Base-by-base conservation (phyloP, 2,797 vertebrate genomes). In the Lophius americanus region DNA sequence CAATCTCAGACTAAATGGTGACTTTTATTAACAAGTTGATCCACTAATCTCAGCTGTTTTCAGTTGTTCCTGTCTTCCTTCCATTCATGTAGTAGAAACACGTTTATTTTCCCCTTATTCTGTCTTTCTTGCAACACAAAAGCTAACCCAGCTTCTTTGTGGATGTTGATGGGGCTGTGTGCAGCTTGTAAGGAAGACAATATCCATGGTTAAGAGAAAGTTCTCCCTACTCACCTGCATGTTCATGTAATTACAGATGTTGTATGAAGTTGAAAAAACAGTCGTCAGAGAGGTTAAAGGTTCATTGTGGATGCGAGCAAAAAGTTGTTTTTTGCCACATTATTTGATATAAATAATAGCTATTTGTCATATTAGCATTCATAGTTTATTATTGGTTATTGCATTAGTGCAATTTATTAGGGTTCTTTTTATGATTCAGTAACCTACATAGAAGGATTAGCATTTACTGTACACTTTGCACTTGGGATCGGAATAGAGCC, bases 21-120 rank as follows among this genome's bases (percentile, higher is more conserved):
- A 68, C 61, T 83, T 81, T 78, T 35, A 64, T 64, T 32, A 68
- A 39, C 14, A 55, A 41, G 38, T 33, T 51, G 5, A 66, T 36
- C 23, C 14, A 9, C 8, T 36, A 10, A 49, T 53, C 41, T n/a
- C 5, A 43, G 43, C 23, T 2, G 6, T n/a, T 10, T 35, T 54
- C 41, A 39, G 11, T 48, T 60, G 47, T 44, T 7, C 14, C 5
- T 0, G 0, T 3, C 5, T 33, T 53, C 7, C 7, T 48, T 35
- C 35, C 38, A 23, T 11, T 35, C 10, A 35, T 35, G 39, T 8
- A 23, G 39, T 3, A 38, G 14, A 5, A 2, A 59, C 7, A 51
- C 2, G 23, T 52, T 13, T 10, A 8, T 49, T 10, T 11, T n/a
- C 6, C 36, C 14, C 7, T 2, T 2, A 9, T 53, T 47, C 39